Evolutionary conservation across 2,888 invertebrate species (phyloP).

Genomic region (Chrysotoxum bicinctum): DNA sequence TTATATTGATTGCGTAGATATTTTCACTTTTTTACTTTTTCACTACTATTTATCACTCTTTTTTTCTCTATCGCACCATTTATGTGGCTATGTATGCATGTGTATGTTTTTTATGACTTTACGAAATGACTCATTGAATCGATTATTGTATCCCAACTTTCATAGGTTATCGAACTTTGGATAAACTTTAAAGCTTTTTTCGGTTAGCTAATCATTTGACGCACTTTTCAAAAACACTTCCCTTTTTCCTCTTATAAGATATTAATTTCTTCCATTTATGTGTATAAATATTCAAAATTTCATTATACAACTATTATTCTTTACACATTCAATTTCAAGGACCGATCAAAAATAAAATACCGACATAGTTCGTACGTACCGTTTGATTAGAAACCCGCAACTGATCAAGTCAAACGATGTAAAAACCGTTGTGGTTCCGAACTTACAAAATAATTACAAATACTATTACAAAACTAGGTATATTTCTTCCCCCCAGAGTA

Average conservation of each 20-base stretch:
- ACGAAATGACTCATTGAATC: background rate
- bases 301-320: too few relatives aligned
- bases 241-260: background rate
- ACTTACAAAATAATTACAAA: slow-evolving; percentile 63
- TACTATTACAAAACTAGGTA: slow-evolving; percentile 41
- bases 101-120: background rate
- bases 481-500: slow-evolving; percentile 17
- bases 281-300: background rate
- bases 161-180: background rate
- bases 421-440: slow-evolving; percentile 25
- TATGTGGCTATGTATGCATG: too few relatives aligned
- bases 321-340: background rate
- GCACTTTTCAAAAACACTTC: background rate
- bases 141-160: background rate
- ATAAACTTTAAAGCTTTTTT: background rate
- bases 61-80: background rate
- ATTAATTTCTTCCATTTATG: background rate
- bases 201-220: background rate
- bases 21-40: background rate
- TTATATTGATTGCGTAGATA: rapidly evolving
- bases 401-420: slow-evolving; percentile 59
- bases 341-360: background rate
- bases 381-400: slow-evolving; percentile 33
- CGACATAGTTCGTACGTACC: slow-evolving; percentile 21
- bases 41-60: background rate